Conservation (phyloP, 2,888 invertebrate genomes). For the Caenorhabditis wallacei region DNA sequence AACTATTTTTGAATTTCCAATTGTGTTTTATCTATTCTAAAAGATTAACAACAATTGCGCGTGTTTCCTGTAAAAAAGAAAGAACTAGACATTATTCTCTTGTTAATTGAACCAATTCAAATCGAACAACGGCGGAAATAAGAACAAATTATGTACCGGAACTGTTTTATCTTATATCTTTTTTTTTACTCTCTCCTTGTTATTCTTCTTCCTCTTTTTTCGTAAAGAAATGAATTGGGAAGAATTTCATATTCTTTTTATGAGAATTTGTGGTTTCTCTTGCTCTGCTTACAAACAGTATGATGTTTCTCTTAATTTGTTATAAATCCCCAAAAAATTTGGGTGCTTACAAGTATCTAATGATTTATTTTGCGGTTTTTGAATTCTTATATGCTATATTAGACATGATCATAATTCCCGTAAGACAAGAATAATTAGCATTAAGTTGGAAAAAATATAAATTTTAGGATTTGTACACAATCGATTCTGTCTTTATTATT, state of each 20-base stretch:
- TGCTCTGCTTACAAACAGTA: background rate
- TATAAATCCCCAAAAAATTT: slow-evolving; percentile 13
- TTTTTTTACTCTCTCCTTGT: too few relatives aligned
- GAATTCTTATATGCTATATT: slow-evolving; percentile 5
- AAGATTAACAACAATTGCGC: too few relatives aligned
- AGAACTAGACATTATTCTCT: too few relatives aligned
- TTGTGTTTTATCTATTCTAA: too few relatives aligned
- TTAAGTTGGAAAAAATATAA: background rate
- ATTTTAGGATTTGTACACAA: slow-evolving; percentile 14
- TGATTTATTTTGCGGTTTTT: slow-evolving; percentile 37
- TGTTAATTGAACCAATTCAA: too few relatives aligned
- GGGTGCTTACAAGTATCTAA: slow-evolving; percentile 37
- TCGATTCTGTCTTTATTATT: slow-evolving; percentile 11
- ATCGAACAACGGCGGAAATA: too few relatives aligned
- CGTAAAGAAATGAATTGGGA: slow-evolving; percentile 3
- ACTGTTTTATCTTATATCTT: background rate
- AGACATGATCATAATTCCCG: slow-evolving; percentile 11
- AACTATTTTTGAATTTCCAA: background rate
- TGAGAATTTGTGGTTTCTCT: background rate
- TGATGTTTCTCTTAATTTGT: slow-evolving; percentile 11
- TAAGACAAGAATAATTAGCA: background rate
- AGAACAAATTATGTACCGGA: background rate
- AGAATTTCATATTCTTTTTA: background rate
- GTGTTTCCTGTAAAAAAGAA: too few relatives aligned
- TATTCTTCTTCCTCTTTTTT: too few relatives aligned